phyloP scores from a whole-genome alignment of 2,113 vertebrate genomes.

The Lontra canadensis region DNA sequence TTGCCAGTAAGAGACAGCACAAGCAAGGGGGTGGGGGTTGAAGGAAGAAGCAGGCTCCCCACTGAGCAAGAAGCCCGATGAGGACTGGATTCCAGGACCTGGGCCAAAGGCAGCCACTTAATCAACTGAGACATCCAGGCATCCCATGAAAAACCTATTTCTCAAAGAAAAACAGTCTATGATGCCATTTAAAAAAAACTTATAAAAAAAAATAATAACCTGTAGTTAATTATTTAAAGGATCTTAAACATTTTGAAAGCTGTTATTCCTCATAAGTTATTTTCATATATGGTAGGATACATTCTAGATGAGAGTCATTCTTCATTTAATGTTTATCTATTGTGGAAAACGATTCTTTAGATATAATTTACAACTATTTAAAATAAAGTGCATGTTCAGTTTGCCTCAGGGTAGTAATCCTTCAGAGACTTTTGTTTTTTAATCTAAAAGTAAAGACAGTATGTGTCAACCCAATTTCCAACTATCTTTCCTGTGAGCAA shows the following conservation, averaged over 20 bases:
- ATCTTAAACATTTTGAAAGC: background rate
- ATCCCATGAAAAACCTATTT: background rate
- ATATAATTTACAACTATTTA: background rate
- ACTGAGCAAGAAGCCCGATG: too few species aligned
- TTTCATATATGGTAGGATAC: background rate
- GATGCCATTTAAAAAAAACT: background rate
- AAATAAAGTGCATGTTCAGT: slow-evolving; percentile 16
- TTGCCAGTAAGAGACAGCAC: too few species aligned
- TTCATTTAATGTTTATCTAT: background rate
- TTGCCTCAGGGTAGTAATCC: background rate
- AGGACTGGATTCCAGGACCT: too few species aligned
- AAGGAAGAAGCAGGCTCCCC: too few species aligned
- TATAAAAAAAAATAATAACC: background rate
- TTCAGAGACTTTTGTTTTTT: background rate
- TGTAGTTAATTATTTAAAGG: slow-evolving; percentile 20
- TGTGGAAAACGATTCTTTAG: background rate
- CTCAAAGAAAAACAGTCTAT: background rate
- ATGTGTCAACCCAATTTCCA: background rate
- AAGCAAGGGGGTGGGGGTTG: too few species aligned
- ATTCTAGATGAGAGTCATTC: background rate
- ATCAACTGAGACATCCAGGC: too few species aligned
- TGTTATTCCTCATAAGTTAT: background rate
- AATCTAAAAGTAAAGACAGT: background rate
- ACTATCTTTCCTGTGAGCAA: background rate
- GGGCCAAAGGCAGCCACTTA: too few species aligned